Conservation (phyloP, 2,888 invertebrate species). For the Agonopterix subpropinquella region DNA sequence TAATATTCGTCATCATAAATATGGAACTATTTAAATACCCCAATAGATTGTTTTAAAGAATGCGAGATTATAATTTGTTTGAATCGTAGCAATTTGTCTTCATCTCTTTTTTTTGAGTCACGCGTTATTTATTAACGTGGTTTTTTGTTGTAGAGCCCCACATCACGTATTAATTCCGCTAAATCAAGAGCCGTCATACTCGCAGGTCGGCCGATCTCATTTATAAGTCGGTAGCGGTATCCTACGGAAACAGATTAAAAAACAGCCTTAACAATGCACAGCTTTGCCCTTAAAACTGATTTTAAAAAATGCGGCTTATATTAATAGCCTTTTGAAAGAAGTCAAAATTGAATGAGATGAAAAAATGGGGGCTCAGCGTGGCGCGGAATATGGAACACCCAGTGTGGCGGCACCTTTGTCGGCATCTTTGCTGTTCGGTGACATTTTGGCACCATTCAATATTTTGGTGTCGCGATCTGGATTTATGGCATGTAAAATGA, state of each 20-base stretch:
- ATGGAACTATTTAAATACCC: no score
- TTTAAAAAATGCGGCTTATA: constrained; percentile 73
- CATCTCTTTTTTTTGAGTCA: constrained; percentile 57
- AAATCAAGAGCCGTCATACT: constrained; percentile 57
- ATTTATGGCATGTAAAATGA: constrained; percentile 66
- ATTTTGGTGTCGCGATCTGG: constrained; percentile 69
- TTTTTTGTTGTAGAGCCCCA: constrained; percentile 62
- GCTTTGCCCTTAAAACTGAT: constrained; percentile 66
- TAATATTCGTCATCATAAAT: no score
- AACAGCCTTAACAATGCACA: constrained; percentile 61
- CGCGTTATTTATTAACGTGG: constrained; percentile 61
- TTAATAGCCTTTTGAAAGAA: constrained; percentile 75
- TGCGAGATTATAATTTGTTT: constrained; percentile 20
- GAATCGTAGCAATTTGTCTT: constrained; percentile 65
- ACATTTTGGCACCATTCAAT: constrained; percentile 76
- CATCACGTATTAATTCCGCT: constrained; percentile 68
- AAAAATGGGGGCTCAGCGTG: constrained; percentile 69
- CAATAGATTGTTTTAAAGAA: not conserved
- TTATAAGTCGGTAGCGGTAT: constrained; percentile 74
- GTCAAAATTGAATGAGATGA: constrained; percentile 75
- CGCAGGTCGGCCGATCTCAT: constrained; percentile 49
- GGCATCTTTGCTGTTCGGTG: constrained; percentile 66
- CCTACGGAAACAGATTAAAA: constrained; percentile 75
- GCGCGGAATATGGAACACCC: constrained; percentile 67
- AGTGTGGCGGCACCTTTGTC: constrained; percentile 67